Conservation (phyloP, 2,888 invertebrate genomes). For the Nymphalis c-album region DNA sequence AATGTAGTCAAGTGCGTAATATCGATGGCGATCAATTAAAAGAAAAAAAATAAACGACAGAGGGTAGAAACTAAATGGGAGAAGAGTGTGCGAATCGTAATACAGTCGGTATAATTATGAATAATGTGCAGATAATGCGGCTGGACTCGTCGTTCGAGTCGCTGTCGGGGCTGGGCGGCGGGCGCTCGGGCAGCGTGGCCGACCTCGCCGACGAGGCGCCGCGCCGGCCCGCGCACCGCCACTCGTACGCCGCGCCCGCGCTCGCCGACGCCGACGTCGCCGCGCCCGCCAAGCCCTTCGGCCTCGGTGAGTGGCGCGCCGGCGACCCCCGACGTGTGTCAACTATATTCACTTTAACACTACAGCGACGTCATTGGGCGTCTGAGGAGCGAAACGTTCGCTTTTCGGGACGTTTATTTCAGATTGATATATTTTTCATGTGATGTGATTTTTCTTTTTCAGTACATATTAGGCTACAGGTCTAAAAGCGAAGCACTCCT, state of each 20-base stretch:
- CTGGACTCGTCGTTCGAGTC: conserved; percentile 91
- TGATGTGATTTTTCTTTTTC: conserved; percentile 46
- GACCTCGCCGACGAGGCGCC: conserved; percentile 87
- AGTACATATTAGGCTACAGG: conserved; percentile 44
- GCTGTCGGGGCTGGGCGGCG: conserved; percentile 83
- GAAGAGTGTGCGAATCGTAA: no score
- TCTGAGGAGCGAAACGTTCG: conserved; percentile 5
- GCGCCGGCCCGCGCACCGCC: conserved; percentile 71
- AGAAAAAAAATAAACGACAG: no score
- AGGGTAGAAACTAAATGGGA: no score
- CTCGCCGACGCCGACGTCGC: conserved; percentile 78
- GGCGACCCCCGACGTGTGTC: no score
- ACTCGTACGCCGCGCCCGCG: conserved; percentile 81
- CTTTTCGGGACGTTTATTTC: neutral
- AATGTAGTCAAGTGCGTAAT: neutral
- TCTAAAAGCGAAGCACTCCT: conserved; percentile 44
- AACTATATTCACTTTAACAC: conserved; percentile 5
- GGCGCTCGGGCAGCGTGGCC: conserved; percentile 91
- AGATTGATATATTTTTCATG: neutral
- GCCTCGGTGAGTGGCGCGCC: conserved; percentile 85
- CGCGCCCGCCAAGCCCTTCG: conserved; percentile 88
- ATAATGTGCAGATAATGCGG: conserved; percentile 85
- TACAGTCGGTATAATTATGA: neutral
- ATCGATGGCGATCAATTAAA: no score
- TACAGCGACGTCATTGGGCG: conserved; percentile 12